Conservation (phyloP, 2,113 vertebrate species). For the Talpa occidentalis region DNA sequence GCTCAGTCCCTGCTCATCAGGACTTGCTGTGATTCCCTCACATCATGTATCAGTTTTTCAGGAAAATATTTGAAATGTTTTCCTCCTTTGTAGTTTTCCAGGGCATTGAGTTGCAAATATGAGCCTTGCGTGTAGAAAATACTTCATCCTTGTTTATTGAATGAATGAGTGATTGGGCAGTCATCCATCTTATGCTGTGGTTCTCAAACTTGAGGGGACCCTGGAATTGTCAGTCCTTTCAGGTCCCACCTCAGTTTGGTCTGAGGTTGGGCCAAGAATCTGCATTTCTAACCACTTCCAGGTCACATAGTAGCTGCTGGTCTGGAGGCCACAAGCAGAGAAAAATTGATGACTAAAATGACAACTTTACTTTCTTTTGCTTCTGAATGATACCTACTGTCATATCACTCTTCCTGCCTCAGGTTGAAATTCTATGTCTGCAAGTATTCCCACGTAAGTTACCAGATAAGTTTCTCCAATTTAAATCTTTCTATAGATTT, state of each 20-base stretch:
- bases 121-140: not conserved
- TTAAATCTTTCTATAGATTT: not conserved
- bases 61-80: not conserved
- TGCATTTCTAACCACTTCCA: not conserved
- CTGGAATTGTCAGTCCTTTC: no score
- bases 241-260: not conserved
- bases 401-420: not conserved
- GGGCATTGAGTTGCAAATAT: not conserved
- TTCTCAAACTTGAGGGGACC: not conserved
- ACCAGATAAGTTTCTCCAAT: not conserved
- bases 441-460: not conserved
- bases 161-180: not conserved
- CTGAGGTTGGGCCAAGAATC: not conserved
- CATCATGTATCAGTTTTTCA: not conserved
- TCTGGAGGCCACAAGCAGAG: not conserved
- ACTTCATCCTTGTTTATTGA: not conserved
- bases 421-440: not conserved
- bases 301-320: not conserved
- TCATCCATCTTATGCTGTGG: rapidly evolving
- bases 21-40: not conserved
- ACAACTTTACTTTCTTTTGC: not conserved
- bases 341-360: not conserved
- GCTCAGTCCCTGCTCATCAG: not conserved
- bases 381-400: not conserved
- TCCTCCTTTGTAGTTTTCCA: not conserved